Percentiles rank a stretch among this genome's conserved stretches.
These are phyloP conservation scores for Poecilia wingei DNA, from an alignment of 2,797 vertebrate genomes.

Conservation along the genomic window DNA sequence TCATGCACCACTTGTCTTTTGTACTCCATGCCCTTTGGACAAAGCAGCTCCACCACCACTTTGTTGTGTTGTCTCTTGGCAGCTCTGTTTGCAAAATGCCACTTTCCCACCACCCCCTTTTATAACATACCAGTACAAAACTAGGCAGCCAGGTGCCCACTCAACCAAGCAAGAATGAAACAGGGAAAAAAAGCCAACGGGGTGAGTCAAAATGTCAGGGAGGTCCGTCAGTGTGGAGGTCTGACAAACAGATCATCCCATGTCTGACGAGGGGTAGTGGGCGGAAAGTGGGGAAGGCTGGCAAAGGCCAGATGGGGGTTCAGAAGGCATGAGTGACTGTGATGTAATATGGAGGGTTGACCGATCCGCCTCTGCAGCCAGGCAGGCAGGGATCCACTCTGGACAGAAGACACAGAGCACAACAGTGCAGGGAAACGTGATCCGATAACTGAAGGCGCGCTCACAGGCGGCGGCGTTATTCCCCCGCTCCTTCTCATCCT, in stretches of 20 bases:
- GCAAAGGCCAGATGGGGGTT: slow-evolving; percentile 17
- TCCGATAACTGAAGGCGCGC: neutral
- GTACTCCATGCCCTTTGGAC: slow-evolving; percentile 64
- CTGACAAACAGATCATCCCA: slow-evolving; percentile 60
- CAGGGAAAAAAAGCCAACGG: slow-evolving; percentile 46
- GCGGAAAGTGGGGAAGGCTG: slow-evolving; percentile 24
- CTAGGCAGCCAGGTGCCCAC: slow-evolving; percentile 67
- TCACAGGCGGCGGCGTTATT: slow-evolving; percentile 1
- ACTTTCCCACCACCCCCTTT: slow-evolving; percentile 28
- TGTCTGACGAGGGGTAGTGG: slow-evolving; percentile 49
- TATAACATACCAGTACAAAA: slow-evolving; percentile 47
- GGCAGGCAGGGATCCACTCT: slow-evolving; percentile 36
- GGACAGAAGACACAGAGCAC: slow-evolving; percentile 23
- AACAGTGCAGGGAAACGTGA: slow-evolving; percentile 29
- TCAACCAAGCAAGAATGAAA: slow-evolving; percentile 64
- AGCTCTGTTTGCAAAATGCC: slow-evolving; percentile 61
- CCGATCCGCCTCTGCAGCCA: slow-evolving; percentile 7
- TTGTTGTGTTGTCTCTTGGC: slow-evolving; percentile 68
- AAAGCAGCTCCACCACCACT: slow-evolving; percentile 38
- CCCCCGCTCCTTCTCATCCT: neutral
- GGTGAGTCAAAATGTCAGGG: slow-evolving; percentile 75
- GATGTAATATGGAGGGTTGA: slow-evolving; percentile 23
- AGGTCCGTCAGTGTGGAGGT: slow-evolving; percentile 46
- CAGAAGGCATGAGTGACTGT: slow-evolving; percentile 25
- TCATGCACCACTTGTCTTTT: slow-evolving; percentile 60